Evolutionary conservation across 2,888 invertebrate species (phyloP), one percentile per base, ranked within the genome.

Genomic region (Trachelus iudaicus): DNA sequence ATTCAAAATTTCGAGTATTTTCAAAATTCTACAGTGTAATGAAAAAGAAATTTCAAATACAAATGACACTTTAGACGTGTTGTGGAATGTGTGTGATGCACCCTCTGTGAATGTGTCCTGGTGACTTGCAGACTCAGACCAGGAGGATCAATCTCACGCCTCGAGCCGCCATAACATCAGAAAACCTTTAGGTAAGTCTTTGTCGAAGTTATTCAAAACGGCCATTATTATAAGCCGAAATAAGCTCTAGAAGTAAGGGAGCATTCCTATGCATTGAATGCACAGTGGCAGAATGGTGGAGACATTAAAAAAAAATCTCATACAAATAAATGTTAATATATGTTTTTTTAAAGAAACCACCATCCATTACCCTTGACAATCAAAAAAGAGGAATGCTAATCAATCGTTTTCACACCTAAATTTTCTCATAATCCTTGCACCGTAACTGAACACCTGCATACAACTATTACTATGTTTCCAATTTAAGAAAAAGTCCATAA

Each of bases 171-270:
- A 91, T 89, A 92, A 92, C 92, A 92, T 93, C 92, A 92, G 93
- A 93, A 93, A 93, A 90, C 93, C 93, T 85, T 90, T 94, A 91
- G 93, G 94, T 94, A 93, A 93, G 93, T 87, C 83, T 81, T 80
- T 81, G 11, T 71, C 30, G 23, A 56, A 56, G 9, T 23, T 56
- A 56, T 9, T 56, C 56, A 23, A 56, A 56, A 23, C 56, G 9
- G 56, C 56, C 9, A 23, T 71, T 71, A 31, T n/a, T 31, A 90
- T 87, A 91, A 89, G 87, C 89, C 89, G 83, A 92, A 92, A 84
- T 92, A 92, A 92, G 91, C 89, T 87, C 90, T 92, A 87, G 92
- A 92, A 91, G 92, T 92, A 92, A 89, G 86, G 79, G 77, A 73
- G 2, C 23, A 56, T 56, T 56, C 23, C 23, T 56, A 56, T 56